Evolutionary conservation across 92 coral and sea anemone genomes (phyloP).

Genomic region (Nematostella vectensis): DNA sequence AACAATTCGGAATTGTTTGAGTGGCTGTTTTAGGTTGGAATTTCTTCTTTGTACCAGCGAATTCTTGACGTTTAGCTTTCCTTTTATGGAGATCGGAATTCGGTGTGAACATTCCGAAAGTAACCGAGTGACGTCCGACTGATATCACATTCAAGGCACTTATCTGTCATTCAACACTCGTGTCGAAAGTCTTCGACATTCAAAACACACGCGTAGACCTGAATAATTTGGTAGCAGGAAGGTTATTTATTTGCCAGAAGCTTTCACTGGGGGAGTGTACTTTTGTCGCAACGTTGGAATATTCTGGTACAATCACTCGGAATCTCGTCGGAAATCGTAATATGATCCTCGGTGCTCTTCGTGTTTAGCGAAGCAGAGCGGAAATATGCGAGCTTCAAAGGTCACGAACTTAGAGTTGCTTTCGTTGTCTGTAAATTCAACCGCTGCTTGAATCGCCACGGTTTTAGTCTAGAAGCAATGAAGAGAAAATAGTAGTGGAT

Average conservation of each 20-base stretch:
- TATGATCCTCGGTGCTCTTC: slow-evolving; percentile 14
- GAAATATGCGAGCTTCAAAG: slow-evolving; percentile 24
- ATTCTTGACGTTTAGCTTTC: neutral
- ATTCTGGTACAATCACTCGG: neutral
- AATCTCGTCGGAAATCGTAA: slow-evolving; percentile 10
- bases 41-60: neutral
- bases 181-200: neutral
- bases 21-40: neutral
- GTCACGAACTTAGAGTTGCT: slow-evolving; percentile 20
- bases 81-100: slow-evolving; percentile 20
- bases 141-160: neutral
- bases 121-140: slow-evolving; percentile 25
- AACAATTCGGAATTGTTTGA: neutral
- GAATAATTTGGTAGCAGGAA: neutral
- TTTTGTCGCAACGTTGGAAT: too few relatives aligned
- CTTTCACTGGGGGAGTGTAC: neutral
- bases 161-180: slow-evolving; percentile 1
- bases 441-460: slow-evolving; percentile 1
- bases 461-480: slow-evolving; percentile 1
- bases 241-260: neutral
- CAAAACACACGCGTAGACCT: neutral
- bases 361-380: slow-evolving; percentile 36
- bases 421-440: slow-evolving; percentile 1
- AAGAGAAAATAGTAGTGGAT: neutral
- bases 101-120: slow-evolving; percentile 21